A percentile compares a stretch with the other conserved stretches of the same genome.
Conservation (phyloP, 2,113 vertebrate species). For the Macroglossus sobrinus region DNA sequence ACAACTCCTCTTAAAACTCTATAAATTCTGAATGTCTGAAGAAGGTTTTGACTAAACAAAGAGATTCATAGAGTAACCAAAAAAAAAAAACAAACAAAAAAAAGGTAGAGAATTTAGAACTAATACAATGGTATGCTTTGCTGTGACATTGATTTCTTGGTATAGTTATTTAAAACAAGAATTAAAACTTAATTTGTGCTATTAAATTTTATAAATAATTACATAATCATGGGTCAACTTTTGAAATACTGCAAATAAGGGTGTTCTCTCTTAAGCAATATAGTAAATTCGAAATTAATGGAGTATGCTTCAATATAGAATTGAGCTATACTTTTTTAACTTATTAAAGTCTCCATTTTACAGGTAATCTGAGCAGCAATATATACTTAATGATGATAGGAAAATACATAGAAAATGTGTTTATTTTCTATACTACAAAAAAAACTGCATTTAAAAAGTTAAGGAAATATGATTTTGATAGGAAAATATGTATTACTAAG, state of each 20-base stretch:
- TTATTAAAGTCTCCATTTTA: background rate
- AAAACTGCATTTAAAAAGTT: background rate
- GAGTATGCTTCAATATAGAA: background rate
- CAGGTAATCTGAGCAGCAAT: background rate
- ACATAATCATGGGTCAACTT: background rate
- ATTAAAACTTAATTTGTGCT: background rate
- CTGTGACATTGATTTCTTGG: background rate
- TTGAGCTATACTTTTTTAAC: background rate
- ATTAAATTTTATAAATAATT: background rate
- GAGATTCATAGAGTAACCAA: background rate
- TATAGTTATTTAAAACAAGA: background rate
- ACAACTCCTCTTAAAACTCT: background rate
- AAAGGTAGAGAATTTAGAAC: background rate
- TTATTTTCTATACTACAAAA: background rate
- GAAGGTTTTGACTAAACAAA: background rate
- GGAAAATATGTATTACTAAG: background rate
- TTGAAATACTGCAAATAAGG: background rate
- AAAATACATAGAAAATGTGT: background rate
- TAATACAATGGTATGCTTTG: background rate
- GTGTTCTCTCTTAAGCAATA: background rate
- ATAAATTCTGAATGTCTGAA: background rate
- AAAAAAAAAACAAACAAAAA: background rate
- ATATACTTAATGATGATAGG: background rate
- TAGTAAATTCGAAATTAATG: background rate
- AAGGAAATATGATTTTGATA: background rate